Conservation (phyloP, 2,797 vertebrate species). For the Syndactyla subalaris region DNA sequence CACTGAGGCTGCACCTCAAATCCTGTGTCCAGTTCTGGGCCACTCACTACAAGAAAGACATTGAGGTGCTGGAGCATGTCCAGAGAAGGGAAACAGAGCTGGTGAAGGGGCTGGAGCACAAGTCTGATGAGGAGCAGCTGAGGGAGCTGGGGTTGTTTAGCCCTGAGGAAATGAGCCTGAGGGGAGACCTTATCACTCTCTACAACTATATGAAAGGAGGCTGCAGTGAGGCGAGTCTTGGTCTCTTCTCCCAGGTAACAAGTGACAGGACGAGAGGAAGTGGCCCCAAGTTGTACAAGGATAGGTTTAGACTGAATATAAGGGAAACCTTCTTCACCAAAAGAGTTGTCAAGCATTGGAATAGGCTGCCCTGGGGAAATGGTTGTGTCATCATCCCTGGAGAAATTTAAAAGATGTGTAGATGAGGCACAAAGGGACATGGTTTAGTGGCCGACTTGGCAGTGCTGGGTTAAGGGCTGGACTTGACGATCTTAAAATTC, state of each 20-base stretch:
- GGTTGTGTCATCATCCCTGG: neutral
- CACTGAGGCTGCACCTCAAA: accelerated
- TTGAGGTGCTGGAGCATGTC: neutral
- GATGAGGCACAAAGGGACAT: neutral
- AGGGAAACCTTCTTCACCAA: neutral
- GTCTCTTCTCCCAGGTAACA: neutral
- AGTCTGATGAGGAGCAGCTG: neutral
- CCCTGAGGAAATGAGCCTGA: neutral
- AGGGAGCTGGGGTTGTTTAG: neutral
- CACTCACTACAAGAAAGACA: neutral
- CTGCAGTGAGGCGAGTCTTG: neutral
- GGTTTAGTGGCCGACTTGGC: neutral
- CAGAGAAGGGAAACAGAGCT: neutral
- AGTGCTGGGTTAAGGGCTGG: no score
- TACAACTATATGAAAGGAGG: neutral
- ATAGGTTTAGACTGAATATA: neutral
- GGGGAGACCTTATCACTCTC: neutral
- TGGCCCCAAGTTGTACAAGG: neutral
- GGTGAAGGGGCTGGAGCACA: neutral
- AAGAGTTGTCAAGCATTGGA: neutral
- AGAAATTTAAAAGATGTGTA: accelerated
- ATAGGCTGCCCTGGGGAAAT: neutral
- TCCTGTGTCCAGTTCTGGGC: neutral
- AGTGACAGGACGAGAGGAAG: neutral
- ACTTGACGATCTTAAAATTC: neutral